These are phyloP conservation scores for Lepilemur septentrionalis DNA, from an alignment of 2,797 vertebrate species.

Conservation along the genomic window DNA sequence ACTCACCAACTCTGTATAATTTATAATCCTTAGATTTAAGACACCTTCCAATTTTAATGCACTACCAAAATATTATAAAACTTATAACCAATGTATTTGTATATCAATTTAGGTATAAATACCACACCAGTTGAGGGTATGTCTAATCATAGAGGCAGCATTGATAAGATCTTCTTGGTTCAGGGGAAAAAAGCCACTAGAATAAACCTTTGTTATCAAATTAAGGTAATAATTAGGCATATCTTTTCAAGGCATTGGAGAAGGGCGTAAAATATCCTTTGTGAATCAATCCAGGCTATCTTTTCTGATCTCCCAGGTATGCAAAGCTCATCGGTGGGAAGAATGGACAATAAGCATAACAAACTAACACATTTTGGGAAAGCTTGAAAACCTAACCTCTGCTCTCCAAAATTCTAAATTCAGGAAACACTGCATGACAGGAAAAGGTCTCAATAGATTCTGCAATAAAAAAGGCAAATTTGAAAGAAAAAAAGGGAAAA, in stretches of 20 bases:
- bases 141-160: neutral
- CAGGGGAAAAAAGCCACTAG: neutral
- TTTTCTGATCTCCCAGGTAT: neutral
- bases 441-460: neutral
- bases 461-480: neutral
- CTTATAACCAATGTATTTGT: neutral
- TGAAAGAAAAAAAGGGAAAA: neutral
- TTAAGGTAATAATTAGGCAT: neutral
- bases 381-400: neutral
- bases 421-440: neutral
- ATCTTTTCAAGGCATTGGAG: neutral
- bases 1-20: neutral
- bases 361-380: neutral
- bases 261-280: neutral
- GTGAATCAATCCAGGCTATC: neutral
- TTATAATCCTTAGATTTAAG: neutral
- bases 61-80: neutral
- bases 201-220: neutral
- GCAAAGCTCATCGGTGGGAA: neutral
- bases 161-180: neutral
- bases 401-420: neutral
- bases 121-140: neutral
- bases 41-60: neutral
- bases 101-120: neutral
- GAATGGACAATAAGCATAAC: neutral